These are phyloP conservation scores for Eumerus sabulonum DNA, from an alignment of 2,888 invertebrate genomes.

Conservation along the genomic window DNA sequence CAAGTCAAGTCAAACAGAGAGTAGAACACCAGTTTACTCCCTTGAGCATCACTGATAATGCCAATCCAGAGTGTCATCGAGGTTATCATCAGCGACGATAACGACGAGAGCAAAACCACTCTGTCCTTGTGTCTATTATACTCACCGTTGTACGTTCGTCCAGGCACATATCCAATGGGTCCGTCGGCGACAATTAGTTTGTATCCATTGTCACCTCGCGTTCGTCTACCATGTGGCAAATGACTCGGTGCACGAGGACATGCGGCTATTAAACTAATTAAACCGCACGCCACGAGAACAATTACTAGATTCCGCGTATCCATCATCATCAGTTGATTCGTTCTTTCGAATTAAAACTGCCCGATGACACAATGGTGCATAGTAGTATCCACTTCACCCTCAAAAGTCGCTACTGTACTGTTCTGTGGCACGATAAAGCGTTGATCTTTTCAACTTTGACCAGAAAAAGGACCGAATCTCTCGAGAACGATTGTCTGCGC, in stretches of 20 bases:
- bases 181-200: constrained; percentile 89
- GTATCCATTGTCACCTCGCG: constrained; percentile 92
- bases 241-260: constrained; percentile 77
- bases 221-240: constrained; percentile 79
- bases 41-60: too few relatives aligned
- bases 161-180: constrained; percentile 89
- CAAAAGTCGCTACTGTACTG: constrained; percentile 14
- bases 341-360: constrained; percentile 22
- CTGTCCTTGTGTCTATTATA: constrained; percentile 59
- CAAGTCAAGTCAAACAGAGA: too few relatives aligned
- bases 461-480: constrained; percentile 37
- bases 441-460: constrained; percentile 57
- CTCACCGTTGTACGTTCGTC: constrained; percentile 88
- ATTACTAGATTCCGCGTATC: constrained; percentile 55
- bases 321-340: constrained; percentile 29
- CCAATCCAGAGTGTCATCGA: not conserved
- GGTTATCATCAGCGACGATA: not conserved
- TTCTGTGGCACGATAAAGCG: constrained; percentile 2
- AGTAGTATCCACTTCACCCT: constrained; percentile 50
- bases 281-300: constrained; percentile 70
- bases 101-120: too few relatives aligned
- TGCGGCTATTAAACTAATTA: constrained; percentile 74
- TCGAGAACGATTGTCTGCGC: constrained; percentile 19
- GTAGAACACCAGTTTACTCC: too few relatives aligned
- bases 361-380: constrained; percentile 48